Conservation (phyloP, 2,888 invertebrate species). For the Drosophila seclusa region DNA sequence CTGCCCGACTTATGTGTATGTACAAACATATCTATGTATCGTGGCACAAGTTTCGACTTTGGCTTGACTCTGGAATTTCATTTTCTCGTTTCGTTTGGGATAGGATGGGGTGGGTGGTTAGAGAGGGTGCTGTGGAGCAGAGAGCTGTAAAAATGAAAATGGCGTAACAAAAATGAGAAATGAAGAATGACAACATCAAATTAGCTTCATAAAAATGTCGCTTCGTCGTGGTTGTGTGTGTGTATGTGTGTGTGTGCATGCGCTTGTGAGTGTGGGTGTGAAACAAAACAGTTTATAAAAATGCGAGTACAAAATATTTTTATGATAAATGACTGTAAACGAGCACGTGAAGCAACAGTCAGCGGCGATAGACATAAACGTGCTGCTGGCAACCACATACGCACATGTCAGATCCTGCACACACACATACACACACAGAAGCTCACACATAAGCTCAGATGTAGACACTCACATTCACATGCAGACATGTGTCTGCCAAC, state of each 20-base stretch:
- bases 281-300: conserved; percentile 79
- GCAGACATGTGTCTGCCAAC: conserved; percentile 56
- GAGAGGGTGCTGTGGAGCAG: background rate
- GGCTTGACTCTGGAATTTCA: conserved; percentile 35
- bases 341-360: conserved; percentile 73
- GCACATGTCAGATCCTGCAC: conserved; percentile 64
- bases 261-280: conserved; percentile 47
- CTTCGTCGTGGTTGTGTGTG: conserved; percentile 23
- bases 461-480: conserved; percentile 13
- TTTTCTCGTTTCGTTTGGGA: conserved; percentile 17
- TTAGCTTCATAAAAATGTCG: conserved; percentile 78
- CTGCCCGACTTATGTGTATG: background rate
- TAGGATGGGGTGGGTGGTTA: background rate
- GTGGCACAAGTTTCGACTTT: conserved; percentile 33
- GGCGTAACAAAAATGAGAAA: conserved; percentile 75
- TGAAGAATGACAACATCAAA: conserved; percentile 80
- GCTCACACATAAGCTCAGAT: conserved; percentile 14
- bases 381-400: conserved; percentile 74
- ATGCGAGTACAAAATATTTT: conserved; percentile 76
- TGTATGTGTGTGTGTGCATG: conserved; percentile 5
- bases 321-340: conserved; percentile 79
- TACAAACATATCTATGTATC: background rate
- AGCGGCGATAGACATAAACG: conserved; percentile 72
- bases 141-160: conserved; percentile 70
- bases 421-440: conserved; percentile 18